Conservation (phyloP, 2,797 vertebrate species). For the Karalla daura region DNA sequence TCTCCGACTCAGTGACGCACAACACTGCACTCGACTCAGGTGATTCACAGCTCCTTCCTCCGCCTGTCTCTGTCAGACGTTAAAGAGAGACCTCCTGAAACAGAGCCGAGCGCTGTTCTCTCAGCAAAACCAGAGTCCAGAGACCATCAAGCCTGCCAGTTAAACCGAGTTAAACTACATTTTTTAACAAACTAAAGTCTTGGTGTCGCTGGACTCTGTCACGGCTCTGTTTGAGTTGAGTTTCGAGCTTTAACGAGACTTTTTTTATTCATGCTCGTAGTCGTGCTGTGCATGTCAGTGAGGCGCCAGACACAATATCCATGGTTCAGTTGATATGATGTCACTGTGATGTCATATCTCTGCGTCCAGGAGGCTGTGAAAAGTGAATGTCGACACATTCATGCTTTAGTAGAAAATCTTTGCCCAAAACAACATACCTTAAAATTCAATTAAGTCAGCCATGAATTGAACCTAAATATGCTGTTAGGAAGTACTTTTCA, state of each 20-base stretch:
- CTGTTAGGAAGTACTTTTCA: too few species aligned
- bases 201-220: background rate
- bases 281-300: conserved; percentile 49
- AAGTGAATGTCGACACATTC: conserved; percentile 22
- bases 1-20: conserved; percentile 53
- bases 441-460: too few species aligned
- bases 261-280: conserved; percentile 39
- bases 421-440: too few species aligned
- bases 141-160: background rate
- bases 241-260: background rate
- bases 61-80: background rate
- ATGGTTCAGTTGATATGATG: background rate
- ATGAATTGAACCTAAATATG: too few species aligned
- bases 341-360: background rate
- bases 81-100: conserved; percentile 7
- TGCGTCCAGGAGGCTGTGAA: conserved; percentile 36
- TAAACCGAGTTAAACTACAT: too few species aligned
- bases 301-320: conserved; percentile 50
- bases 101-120: background rate
- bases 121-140: background rate
- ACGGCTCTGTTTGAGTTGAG: conserved; percentile 1
- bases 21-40: conserved; percentile 35
- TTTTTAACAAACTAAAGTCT: too few species aligned
- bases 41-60: background rate
- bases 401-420: too few species aligned